Percentiles rank a stretch among this genome's conserved stretches.
Evolutionary conservation across 1,140 invertebrate genomes (phyloP).

Genomic region (Spodoptera litura): DNA sequence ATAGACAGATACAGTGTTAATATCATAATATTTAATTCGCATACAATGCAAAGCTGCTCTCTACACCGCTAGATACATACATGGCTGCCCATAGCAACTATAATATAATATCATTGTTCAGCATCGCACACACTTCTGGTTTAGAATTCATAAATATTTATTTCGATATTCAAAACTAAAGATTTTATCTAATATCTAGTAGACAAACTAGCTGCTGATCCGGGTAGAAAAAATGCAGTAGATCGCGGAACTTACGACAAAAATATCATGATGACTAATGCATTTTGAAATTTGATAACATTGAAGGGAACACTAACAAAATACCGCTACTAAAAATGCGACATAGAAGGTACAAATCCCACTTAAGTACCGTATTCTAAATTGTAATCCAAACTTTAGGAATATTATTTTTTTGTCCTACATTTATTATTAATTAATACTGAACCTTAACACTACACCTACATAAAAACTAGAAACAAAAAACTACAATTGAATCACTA

Average conservation of each 20-base stretch:
- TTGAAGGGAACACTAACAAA: not conserved
- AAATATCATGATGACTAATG: constrained; percentile 23
- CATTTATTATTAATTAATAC: no score
- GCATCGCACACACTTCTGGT: constrained; percentile 40
- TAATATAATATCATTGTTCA: not conserved
- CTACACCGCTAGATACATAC: no score
- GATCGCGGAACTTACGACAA: constrained; percentile 23
- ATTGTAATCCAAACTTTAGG: not conserved
- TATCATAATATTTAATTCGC: no score
- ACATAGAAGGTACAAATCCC: no score
- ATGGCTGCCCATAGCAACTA: not conserved
- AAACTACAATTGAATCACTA: no score
- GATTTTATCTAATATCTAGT: constrained; percentile 39
- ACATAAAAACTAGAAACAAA: no score
- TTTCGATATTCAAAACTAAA: constrained; percentile 6
- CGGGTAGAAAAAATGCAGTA: constrained; percentile 36
- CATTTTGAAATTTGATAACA: constrained; percentile 11
- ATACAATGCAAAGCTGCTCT: no score
- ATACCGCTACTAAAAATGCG: not conserved
- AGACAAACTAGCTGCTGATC: not conserved
- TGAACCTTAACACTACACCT: no score
- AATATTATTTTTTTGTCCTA: no score
- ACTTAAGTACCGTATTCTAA: no score
- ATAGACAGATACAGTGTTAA: no score
- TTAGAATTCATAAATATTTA: constrained; percentile 51